Base-by-base conservation (phyloP, 2,888 invertebrate species). In the Lepidochrysops patricia region DNA sequence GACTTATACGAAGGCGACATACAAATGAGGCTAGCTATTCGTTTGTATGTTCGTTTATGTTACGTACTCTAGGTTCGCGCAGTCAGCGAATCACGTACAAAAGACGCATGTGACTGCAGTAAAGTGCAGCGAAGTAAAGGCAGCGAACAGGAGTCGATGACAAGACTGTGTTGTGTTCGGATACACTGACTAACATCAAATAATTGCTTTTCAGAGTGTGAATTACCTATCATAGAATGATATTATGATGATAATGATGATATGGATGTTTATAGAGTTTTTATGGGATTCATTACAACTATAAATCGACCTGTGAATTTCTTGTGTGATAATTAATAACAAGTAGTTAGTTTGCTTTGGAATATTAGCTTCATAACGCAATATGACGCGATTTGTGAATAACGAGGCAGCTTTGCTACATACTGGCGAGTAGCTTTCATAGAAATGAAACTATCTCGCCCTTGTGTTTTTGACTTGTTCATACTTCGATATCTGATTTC, bases 151-250 rank as follows among this genome's bases (percentile, higher is more conserved):
- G 63, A 61, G 66, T 70, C 75, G 74, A 70, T 15, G 54, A 62
- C 61, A 73, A 80, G 78, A 80, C 79, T 83, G 83, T 82, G 79
- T 82, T 84, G 78, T 81, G 79, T 80, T 80, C 80, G 80, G 74
- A 79, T 79, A 81, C 75, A 71, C 66, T 68, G 68, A 70, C 66
- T 61, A 9, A 57, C 50, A 62, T 63, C 43, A 2, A 19, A 26
- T 13, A 4, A 27, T 52, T 52, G 52, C 52, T 52, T 52, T 52
- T 15, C 13, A 52, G 15, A 52, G 26, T 52, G 26, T 26, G 26
- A 13, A 23, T 9, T 43, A n/a, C n/a, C n/a, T 9, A 43, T 29
- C 29, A 29, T 43, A 43, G n/a, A n/a, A n/a, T n/a, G n/a, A n/a
- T n/a, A n/a, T n/a, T n/a, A n/a, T n/a, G n/a, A n/a, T n/a, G n/a